Evolutionary conservation across 2,888 invertebrate species (phyloP), one percentile per base, ranked within the genome.

Genomic region (Esperia sulphurella): DNA sequence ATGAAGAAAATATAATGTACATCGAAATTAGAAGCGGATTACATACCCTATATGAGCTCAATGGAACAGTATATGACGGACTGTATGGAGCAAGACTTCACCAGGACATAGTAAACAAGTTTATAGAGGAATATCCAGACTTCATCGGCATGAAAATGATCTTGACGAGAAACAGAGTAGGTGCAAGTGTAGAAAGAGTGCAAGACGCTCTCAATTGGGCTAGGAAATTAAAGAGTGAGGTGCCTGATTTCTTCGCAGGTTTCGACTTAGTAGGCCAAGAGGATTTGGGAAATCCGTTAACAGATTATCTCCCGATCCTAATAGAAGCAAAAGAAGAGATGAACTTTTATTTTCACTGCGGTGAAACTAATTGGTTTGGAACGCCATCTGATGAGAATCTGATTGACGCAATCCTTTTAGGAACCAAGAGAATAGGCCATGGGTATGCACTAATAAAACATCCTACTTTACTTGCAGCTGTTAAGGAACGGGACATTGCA

Each of bases 201-300:
- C 65, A 77, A 0, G 63, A 78, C 0, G 80, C 90, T 49, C 63
- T 93, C 12, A 55, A 76, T 10, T 41, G 64, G 1, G 77, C 81
- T 21, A 64, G 61, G 13, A 55, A 51, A 43, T 50, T 92, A 0
- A 89, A 92, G 68, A 65, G 60, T 0, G 72, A 82, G 39, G 91
- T 92, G 68, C 95, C 95, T 0, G 86, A 92, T 13, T 92, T 94
- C 58, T 83, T 95, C 40, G 94, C 92, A 5, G 96, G 96, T 2
- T 95, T 95, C 58, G 96, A 96, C 83, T 88, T 96, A 47, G 95
- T 96, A 0, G 95, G 95, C 0, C 94, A 95, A 63, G 96, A 96
- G 72, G 95, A 96, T 63, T 72, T 89, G 51, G 95, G 95, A 0
- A 80, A 85, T 14, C 92, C 94, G 0, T 75, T 96, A 0, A 64